Evolutionary conservation across 2,113 vertebrate genomes (phyloP), one percentile per base, ranked within the genome.

Genomic region (Oxyura jamaicensis): DNA sequence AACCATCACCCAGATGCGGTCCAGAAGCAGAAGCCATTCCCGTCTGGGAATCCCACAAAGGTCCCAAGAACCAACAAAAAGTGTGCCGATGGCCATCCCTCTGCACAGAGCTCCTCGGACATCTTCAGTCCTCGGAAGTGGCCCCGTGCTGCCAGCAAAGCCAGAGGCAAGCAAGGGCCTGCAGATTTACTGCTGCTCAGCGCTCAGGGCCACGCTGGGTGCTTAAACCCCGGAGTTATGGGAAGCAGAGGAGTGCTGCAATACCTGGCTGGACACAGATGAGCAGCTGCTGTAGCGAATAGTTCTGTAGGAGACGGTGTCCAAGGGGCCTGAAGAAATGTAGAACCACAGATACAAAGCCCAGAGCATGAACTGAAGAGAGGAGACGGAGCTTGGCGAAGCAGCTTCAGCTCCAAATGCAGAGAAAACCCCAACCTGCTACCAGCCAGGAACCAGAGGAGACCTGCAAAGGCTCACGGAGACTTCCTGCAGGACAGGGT

Each of bases 31-130:
- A 72, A 56, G n/a, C 44, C 66, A 9, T 9, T 25, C 18, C 13
- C 11, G 35, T 3, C 31, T 60, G 20, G 41, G 63, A 84, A 68
- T 48, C 17, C 29, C 78, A 33, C 63, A 13, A 53, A n/a, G 3
- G 36, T n/a, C 67, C 53, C 87, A 55, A 29, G 8, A 55, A 21
- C 20, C 39, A 17, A 2, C 3, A 31, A 14, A 17, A 33, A 6
- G 0, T 1, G 41, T 15, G 35, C 44, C 44, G 26, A 16, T 2
- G 13, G 56, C 33, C 13, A 21, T 4, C 13, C 44, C 72, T 16
- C 41, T 6, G 33, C 52, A 8, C 21, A 3, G 21, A 60, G 35
- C 76, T 77, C 81, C 59, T 81, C 53, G 2, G 31, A 2, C n/a
- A 35, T 44, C 31, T 29, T 42, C 59, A 58, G 78, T 62, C 84